Evolutionary conservation across 2,888 invertebrate species (phyloP).

Genomic region (Tinea trinotella): DNA sequence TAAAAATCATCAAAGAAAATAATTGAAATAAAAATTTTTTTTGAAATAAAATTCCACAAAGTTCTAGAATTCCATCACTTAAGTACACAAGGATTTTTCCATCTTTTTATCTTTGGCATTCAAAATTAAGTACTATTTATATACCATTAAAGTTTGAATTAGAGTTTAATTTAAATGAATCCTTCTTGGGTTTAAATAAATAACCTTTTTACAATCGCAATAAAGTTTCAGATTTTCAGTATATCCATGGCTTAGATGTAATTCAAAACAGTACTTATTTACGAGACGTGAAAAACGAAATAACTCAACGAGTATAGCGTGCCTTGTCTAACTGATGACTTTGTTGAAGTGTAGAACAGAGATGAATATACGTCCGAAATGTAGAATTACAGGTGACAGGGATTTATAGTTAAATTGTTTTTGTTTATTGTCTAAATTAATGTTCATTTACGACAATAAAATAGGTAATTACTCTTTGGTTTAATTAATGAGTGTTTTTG

Average conservation of each 20-base stretch:
- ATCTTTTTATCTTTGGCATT: too few species aligned
- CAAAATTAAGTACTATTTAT: background rate
- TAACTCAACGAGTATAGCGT: background rate
- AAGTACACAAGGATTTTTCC: too few species aligned
- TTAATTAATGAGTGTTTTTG: slow-evolving; percentile 4
- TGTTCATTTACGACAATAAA: slow-evolving; percentile 7
- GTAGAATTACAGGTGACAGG: slow-evolving; percentile 6
- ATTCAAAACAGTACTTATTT: background rate
- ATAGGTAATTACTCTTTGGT: slow-evolving; percentile 8
- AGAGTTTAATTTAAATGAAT: background rate
- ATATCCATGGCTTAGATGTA: background rate
- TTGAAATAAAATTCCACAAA: too few species aligned
- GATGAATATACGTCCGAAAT: background rate
- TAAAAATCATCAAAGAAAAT: too few species aligned
- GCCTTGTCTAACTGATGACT: background rate
- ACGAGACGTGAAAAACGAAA: too few species aligned
- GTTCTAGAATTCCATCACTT: too few species aligned
- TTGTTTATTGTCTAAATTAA: slow-evolving; percentile 10
- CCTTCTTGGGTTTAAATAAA: background rate
- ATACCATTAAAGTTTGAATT: background rate
- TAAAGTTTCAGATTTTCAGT: background rate
- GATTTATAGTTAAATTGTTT: slow-evolving; percentile 9
- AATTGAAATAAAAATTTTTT: too few species aligned
- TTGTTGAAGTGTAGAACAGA: background rate
- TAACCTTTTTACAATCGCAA: background rate